phyloP scores from a whole-genome alignment of 2,113 vertebrate species.

The Rissa tridactyla region DNA sequence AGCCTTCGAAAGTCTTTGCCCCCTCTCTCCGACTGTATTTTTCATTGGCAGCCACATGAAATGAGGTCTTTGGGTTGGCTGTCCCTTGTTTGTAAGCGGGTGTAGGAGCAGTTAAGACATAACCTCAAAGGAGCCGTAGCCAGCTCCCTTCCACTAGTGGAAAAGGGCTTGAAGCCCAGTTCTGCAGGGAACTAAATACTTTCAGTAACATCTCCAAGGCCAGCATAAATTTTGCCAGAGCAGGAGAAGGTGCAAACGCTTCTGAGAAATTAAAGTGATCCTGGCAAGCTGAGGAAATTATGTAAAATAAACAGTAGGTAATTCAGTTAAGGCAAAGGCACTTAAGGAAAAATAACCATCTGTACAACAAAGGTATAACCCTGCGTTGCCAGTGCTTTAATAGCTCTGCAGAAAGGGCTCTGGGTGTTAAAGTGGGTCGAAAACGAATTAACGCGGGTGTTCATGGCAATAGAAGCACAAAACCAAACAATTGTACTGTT shows the following conservation, averaged over 20 bases:
- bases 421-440: background rate
- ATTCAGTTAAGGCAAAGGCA: background rate
- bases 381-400: background rate
- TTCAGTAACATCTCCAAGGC: background rate
- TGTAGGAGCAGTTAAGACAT: background rate
- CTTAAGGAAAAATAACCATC: background rate
- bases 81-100: background rate
- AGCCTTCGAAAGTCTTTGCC: background rate
- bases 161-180: background rate
- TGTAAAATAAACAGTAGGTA: background rate
- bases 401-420: background rate
- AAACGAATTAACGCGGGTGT: background rate
- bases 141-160: background rate
- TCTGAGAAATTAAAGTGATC: background rate
- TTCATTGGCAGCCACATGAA: background rate
- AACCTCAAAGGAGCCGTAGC: background rate
- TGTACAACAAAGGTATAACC: background rate
- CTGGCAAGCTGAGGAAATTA: background rate
- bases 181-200: background rate
- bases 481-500: background rate
- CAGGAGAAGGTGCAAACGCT: background rate
- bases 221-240: background rate
- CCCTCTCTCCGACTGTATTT: background rate
- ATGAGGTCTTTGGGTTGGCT: fast-evolving
- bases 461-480: background rate